Evolutionary conservation across 2,797 vertebrate species (phyloP).

Genomic region (Zenarchopterus dispar): DNA sequence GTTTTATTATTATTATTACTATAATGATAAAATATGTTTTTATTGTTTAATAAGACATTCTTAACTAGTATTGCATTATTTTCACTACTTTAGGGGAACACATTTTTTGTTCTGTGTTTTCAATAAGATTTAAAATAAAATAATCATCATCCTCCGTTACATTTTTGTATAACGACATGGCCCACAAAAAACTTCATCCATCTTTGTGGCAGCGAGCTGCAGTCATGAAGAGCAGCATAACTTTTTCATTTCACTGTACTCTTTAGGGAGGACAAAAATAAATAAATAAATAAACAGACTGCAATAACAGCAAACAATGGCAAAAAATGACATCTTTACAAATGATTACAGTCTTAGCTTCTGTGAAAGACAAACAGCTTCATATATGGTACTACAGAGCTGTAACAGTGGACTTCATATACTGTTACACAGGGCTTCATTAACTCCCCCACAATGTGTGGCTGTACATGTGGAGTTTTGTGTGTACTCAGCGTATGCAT

Average conservation of each 20-base stretch:
- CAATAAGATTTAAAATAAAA: background rate
- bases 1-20: background rate
- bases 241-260: too few relatives aligned
- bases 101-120: background rate
- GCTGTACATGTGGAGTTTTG: conserved; percentile 8
- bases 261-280: too few relatives aligned
- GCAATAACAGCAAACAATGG: too few relatives aligned
- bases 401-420: too few relatives aligned
- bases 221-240: too few relatives aligned
- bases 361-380: background rate
- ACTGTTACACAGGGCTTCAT: conserved; percentile 5
- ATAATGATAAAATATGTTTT: too few relatives aligned
- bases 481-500: conserved; percentile 5
- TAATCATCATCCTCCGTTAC: background rate
- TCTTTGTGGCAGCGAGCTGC: too few relatives aligned
- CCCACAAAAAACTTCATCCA: too few relatives aligned
- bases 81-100: background rate
- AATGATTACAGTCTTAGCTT: too few relatives aligned
- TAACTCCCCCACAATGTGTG: background rate
- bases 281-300: too few relatives aligned
- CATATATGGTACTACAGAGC: background rate
- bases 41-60: background rate
- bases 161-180: too few relatives aligned
- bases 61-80: background rate
- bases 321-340: too few relatives aligned